Conservation (phyloP, 2,113 vertebrate genomes). For the Parus major region DNA sequence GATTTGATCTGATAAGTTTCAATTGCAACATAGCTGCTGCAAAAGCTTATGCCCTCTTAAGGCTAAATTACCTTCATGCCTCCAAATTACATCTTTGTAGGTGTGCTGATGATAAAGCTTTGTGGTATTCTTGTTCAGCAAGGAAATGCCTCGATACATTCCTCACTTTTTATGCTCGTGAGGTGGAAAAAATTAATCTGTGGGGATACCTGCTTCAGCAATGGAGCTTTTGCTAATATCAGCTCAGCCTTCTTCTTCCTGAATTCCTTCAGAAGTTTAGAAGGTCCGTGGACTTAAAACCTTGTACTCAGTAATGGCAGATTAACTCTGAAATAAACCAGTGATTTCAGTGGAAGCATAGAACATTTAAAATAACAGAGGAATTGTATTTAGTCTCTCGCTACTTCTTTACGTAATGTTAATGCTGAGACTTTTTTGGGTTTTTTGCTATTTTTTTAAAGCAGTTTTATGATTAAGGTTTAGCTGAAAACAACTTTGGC, state of each 20-base stretch:
- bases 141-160: neutral
- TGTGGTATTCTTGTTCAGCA: neutral
- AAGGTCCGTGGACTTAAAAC: neutral
- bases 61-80: neutral
- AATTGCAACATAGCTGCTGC: neutral
- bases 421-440: neutral
- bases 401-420: neutral
- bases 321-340: neutral
- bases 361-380: neutral
- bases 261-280: neutral
- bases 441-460: neutral
- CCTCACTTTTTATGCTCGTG: neutral
- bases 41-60: neutral
- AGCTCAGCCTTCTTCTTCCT: neutral
- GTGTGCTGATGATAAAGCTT: neutral
- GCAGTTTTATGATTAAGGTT: neutral
- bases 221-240: neutral
- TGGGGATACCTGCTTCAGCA: neutral
- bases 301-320: neutral
- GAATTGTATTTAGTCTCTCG: neutral
- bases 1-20: neutral
- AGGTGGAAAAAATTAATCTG: neutral
- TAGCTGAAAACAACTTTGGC: neutral
- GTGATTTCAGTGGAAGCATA: neutral
- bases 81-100: neutral